Conservation (phyloP, 2,888 invertebrate species). For the Globia sparganii region DNA sequence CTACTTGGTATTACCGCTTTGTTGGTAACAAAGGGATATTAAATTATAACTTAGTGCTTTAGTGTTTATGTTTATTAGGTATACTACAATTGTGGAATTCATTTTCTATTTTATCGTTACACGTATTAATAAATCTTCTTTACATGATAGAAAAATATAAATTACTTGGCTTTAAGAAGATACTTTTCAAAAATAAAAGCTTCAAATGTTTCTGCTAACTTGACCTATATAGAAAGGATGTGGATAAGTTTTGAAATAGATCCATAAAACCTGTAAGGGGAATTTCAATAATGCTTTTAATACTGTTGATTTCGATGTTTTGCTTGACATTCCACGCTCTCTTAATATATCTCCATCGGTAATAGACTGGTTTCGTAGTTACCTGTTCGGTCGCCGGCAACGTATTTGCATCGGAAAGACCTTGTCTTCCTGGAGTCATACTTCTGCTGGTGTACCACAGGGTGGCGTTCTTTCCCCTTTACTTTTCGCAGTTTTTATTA, state of each 20-base stretch:
- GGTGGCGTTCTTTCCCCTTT: too few relatives aligned
- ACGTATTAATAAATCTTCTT: slow-evolving; percentile 38
- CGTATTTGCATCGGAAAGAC: too few relatives aligned
- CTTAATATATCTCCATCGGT: too few relatives aligned
- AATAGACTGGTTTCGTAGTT: too few relatives aligned
- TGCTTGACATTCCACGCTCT: too few relatives aligned
- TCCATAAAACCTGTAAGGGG: slow-evolving; percentile 33
- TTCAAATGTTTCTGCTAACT: slow-evolving; percentile 4
- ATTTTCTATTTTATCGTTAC: slow-evolving; percentile 37
- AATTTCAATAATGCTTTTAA: too few relatives aligned
- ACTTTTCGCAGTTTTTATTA: too few relatives aligned
- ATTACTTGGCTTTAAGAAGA: slow-evolving; percentile 30
- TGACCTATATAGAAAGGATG: slow-evolving; percentile 13
- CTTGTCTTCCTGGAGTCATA: too few relatives aligned
- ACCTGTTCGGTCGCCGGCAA: too few relatives aligned
- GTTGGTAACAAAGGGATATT: slow-evolving; percentile 48
- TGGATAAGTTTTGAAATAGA: slow-evolving; percentile 36
- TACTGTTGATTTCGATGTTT: too few relatives aligned
- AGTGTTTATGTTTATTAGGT: slow-evolving; percentile 43
- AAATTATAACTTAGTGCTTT: slow-evolving; percentile 46
- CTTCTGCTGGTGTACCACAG: too few relatives aligned
- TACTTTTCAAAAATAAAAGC: slow-evolving; percentile 25
- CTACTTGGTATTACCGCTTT: slow-evolving; percentile 28
- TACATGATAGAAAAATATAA: slow-evolving; percentile 34
- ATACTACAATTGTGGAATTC: slow-evolving; percentile 26